Conservation (phyloP, 2,113 vertebrate species). For the Neodon shergylaensis region DNA sequence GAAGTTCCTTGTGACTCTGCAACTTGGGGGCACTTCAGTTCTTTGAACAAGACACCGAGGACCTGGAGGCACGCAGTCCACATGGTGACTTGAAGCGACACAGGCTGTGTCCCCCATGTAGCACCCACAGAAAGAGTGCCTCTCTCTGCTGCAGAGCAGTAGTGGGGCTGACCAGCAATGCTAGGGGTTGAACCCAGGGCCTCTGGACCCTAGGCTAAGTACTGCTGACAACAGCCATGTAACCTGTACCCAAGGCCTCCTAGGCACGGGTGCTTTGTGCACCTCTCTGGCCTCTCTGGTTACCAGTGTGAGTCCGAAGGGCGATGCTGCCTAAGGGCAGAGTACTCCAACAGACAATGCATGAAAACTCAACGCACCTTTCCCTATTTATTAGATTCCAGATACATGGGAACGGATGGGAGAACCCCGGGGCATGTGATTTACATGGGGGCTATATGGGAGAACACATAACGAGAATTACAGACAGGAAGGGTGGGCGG, state of each 20-base stretch:
- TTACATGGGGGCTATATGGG: conserved; percentile 35
- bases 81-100: neutral
- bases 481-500: neutral
- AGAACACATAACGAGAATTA: neutral
- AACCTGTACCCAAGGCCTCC: neutral
- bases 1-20: neutral
- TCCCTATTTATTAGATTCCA: conserved; percentile 76
- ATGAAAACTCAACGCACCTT: conserved; percentile 40
- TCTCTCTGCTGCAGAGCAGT: neutral
- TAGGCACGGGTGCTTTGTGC: neutral
- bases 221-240: neutral
- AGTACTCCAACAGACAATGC: neutral
- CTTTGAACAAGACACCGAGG: neutral
- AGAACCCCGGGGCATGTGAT: neutral
- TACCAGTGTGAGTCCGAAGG: neutral
- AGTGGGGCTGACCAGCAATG: rapidly evolving
- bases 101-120: no score
- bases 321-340: neutral
- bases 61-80: neutral
- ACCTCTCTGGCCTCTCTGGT: rapidly evolving
- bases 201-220: neutral
- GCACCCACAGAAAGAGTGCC: neutral
- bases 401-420: conserved; percentile 50
- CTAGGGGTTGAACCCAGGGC: neutral
- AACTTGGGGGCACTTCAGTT: neutral